A percentile compares a stretch with the other conserved stretches of the same genome.
Conservation (phyloP, 1,140 invertebrate species). For the Steinernema khuongi region DNA sequence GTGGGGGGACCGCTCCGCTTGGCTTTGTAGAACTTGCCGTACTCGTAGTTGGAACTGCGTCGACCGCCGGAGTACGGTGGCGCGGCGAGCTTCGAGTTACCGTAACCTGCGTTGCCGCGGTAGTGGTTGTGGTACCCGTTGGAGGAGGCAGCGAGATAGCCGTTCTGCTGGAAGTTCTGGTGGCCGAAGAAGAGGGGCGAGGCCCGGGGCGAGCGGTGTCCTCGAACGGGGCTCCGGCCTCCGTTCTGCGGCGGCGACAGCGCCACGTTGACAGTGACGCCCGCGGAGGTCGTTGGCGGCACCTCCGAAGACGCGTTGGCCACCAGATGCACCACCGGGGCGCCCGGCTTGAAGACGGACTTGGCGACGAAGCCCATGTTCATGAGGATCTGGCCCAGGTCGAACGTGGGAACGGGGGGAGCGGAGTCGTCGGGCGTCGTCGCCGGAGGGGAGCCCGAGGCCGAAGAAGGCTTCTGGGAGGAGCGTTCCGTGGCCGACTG, state of each 20-base stretch:
- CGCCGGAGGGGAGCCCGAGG: conserved; percentile 11
- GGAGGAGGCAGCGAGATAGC: conserved; percentile 1
- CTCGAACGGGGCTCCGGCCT: not conserved
- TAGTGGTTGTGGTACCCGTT: conserved; percentile 24
- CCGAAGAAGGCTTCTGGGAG: conserved; percentile 6
- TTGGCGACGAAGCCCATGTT: conserved; percentile 1
- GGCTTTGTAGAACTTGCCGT: not conserved
- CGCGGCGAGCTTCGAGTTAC: conserved; percentile 13
- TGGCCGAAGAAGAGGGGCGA: conserved; percentile 13
- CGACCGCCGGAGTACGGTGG: not conserved
- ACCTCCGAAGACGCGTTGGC: not conserved
- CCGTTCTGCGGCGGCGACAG: not conserved
- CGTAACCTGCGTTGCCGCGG: not conserved
- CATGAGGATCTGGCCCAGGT: not conserved
- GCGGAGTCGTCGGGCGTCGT: conserved; percentile 16
- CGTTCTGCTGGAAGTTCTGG: conserved; percentile 15
- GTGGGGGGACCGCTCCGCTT: not conserved
- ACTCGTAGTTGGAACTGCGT: not conserved
- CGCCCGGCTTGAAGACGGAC: not conserved
- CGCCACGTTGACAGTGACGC: not conserved
- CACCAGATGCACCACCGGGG: not conserved
- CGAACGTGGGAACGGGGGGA: conserved; percentile 18
- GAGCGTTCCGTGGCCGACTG: conserved; percentile 17
- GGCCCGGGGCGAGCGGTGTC: not conserved
- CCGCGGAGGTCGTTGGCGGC: too few species aligned